Conservation (phyloP, 2,888 invertebrate genomes). For the Abscondita cerata region DNA sequence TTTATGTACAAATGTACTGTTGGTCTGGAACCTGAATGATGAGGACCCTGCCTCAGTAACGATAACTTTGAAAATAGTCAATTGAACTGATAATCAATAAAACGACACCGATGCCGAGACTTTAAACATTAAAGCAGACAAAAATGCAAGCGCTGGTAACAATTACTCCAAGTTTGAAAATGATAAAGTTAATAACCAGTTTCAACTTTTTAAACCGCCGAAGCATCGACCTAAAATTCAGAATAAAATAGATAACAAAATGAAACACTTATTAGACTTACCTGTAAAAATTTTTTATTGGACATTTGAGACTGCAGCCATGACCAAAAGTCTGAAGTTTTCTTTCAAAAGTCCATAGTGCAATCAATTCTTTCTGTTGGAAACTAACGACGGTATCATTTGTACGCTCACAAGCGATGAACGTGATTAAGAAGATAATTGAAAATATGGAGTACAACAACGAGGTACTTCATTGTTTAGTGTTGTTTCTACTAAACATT, state of each 20-base stretch:
- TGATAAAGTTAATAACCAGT: slow-evolving; percentile 64
- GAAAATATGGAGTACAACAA: background rate
- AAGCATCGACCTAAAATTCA: slow-evolving; percentile 55
- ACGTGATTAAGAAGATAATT: background rate
- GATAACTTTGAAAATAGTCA: slow-evolving; percentile 56
- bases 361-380: too few relatives aligned
- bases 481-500: too few relatives aligned
- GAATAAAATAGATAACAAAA: slow-evolving; percentile 5
- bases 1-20: slow-evolving; percentile 53
- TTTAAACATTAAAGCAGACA: slow-evolving; percentile 65
- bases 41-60: slow-evolving; percentile 35
- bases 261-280: slow-evolving; percentile 20
- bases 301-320: slow-evolving; percentile 28
- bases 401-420: background rate
- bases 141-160: slow-evolving; percentile 65
- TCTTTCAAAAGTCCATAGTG: slow-evolving; percentile 17
- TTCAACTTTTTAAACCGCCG: slow-evolving; percentile 50
- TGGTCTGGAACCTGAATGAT: slow-evolving; percentile 31
- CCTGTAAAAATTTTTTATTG: slow-evolving; percentile 32
- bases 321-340: slow-evolving; percentile 21
- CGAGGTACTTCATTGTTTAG: background rate
- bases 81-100: slow-evolving; percentile 63
- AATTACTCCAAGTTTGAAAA: slow-evolving; percentile 69
- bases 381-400: too few relatives aligned
- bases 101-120: slow-evolving; percentile 63